Evolutionary conservation across 2,888 invertebrate genomes (phyloP), one percentile per base, ranked within the genome.

Genomic region (Nebria salina): DNA sequence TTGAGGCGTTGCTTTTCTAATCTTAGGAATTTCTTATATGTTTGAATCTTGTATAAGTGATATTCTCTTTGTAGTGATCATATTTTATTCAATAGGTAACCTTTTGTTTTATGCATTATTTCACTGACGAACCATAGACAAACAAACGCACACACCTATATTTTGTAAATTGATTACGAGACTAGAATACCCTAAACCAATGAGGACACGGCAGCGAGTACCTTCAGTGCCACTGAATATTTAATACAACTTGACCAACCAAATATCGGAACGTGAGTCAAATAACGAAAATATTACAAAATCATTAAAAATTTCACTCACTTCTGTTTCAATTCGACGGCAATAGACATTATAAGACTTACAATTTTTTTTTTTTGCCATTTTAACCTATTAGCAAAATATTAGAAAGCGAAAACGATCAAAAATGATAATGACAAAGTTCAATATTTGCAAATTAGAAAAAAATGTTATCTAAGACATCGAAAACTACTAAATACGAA

Each of bases 181-280:
- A 76, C 43, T 11, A 42, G 76, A 66, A 68, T 76, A 9, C 42
- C 76, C 42, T 42, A 66, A 70, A 68, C 68, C 66, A 41, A 68
- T 11, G 13, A 54, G 20, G 70, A 73, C 42, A 65, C 11, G 42
- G n/a, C 43, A 5, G 8, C 54, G 8, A 54, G 34, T 34, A 5
- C 34, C 34, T 5, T 42, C 76, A 76, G 76, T 25, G 70, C 70
- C 66, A 68, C 68, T 76, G 76, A 76, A 76, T 76, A 76, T 76
- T 70, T 76, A 68, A 73, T 41, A 70, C 68, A n/a, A 42, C 43
- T 76, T 76, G 54, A 42, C 41, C 68, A 76, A 76, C 20, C 70
- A 42, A 43, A 68, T 76, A 70, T 11, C 20, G 43, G 2, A 8
- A 76, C 76, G 76, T 76, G 76, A 15, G 1, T 42, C 11, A 66